Percentiles rank a stretch among this genome's conserved stretches.
phyloP scores from a whole-genome alignment of 2,888 invertebrate genomes.

The Drosophila phalerata region DNA sequence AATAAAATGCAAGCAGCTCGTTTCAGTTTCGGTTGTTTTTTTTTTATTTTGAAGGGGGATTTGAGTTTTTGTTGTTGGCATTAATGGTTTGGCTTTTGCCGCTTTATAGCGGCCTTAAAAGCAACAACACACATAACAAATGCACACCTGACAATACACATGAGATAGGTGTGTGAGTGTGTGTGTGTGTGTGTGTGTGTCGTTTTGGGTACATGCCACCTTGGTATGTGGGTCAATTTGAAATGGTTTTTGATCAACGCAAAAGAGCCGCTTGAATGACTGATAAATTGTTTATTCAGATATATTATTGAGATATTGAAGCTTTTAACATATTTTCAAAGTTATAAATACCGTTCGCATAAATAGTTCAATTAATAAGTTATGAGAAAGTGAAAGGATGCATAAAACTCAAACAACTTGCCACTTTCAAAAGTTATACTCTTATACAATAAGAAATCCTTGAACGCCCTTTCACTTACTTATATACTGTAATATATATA shows the following conservation, averaged over 20 bases:
- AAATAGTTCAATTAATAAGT: neutral
- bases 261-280: slow-evolving; percentile 51
- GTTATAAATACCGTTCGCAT: neutral
- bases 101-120: slow-evolving; percentile 64
- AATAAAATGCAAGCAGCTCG: slow-evolving; percentile 61
- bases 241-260: slow-evolving; percentile 73
- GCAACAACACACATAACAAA: slow-evolving; percentile 47
- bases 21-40: slow-evolving; percentile 50
- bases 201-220: slow-evolving; percentile 64
- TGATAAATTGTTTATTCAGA: slow-evolving; percentile 32
- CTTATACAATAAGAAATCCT: slow-evolving; percentile 1
- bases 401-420: neutral
- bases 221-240: slow-evolving; percentile 81
- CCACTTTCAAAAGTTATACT: neutral
- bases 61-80: slow-evolving; percentile 49
- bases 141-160: slow-evolving; percentile 60
- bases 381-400: slow-evolving; percentile 24
- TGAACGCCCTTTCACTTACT: slow-evolving; percentile 38
- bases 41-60: slow-evolving; percentile 23
- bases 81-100: slow-evolving; percentile 43
- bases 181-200: slow-evolving; percentile 35
- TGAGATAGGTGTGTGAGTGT: slow-evolving; percentile 17
- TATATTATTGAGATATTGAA: slow-evolving; percentile 23
- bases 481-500: neutral
- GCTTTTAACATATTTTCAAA: slow-evolving; percentile 9